Evolutionary conservation across 2,797 vertebrate species (phyloP).

Genomic region (Betta splendens): DNA sequence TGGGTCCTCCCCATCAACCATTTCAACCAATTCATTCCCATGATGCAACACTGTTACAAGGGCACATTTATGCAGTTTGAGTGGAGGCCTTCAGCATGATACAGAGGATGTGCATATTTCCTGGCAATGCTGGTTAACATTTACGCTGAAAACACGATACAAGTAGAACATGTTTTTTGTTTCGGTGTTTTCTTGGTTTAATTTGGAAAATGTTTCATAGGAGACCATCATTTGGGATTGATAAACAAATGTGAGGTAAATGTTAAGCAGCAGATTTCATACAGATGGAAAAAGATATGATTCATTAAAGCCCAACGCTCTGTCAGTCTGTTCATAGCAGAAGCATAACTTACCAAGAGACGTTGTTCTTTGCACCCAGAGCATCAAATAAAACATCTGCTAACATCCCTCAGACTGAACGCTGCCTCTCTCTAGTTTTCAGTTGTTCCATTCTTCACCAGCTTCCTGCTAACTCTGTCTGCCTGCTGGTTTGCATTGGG

Average conservation of each 20-base stretch:
- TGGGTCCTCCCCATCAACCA: conserved; percentile 48
- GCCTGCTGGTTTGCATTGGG: background rate
- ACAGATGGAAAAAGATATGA: too few species aligned
- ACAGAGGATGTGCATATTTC: conserved; percentile 18
- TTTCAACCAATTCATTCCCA: conserved; percentile 52
- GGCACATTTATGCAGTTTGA: conserved; percentile 50
- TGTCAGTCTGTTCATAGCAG: background rate
- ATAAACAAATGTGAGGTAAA: background rate
- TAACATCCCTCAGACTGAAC: background rate
- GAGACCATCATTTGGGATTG: background rate
- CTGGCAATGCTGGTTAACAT: conserved; percentile 7
- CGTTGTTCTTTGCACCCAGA: background rate
- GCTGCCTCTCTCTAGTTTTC: background rate
- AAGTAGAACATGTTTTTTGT: background rate
- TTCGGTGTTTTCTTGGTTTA: too few species aligned
- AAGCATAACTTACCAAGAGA: background rate
- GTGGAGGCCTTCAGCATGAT: conserved; percentile 23
- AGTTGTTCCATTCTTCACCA: background rate
- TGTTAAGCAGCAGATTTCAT: background rate
- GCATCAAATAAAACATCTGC: background rate
- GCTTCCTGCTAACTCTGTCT: too few species aligned
- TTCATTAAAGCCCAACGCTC: background rate
- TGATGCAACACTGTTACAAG: conserved; percentile 55
- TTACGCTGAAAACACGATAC: background rate
- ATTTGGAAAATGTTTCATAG: too few species aligned